These are phyloP conservation scores for Drosophila flavopinicola DNA, from an alignment of 2,888 invertebrate species.

Conservation along the genomic window DNA sequence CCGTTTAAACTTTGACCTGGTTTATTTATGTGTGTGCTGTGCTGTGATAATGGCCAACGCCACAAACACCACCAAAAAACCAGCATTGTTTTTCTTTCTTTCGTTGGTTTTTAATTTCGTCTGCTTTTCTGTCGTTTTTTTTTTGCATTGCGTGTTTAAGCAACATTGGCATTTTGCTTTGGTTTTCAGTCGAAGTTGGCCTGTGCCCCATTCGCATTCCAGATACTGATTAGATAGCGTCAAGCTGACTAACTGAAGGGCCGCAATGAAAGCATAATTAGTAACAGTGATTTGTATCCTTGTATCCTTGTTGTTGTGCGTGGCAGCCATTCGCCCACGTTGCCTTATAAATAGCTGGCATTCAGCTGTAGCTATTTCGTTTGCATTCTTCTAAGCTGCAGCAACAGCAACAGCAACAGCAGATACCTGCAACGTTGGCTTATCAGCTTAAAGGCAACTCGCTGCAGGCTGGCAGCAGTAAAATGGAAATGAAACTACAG, in stretches of 20 bases:
- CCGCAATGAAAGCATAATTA: conserved; percentile 72
- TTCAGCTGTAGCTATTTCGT: conserved; percentile 47
- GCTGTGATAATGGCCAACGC: conserved; percentile 45
- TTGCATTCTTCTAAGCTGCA: conserved; percentile 46
- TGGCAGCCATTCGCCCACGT: not conserved
- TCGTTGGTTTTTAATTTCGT: conserved; percentile 10
- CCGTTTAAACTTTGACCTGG: conserved; percentile 56
- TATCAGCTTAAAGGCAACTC: conserved; percentile 44
- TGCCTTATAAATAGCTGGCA: conserved; percentile 46
- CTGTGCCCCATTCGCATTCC: conserved; percentile 9
- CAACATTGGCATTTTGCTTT: conserved; percentile 42
- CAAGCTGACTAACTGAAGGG: conserved; percentile 8
- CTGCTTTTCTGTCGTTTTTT: conserved; percentile 10
- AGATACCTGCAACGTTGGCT: conserved; percentile 21
- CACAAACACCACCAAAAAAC: conserved; percentile 21
- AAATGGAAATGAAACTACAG: conserved; percentile 40
- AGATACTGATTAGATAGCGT: conserved; percentile 56
- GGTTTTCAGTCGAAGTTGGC: conserved; percentile 1
- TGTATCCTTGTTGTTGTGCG: conserved; percentile 6
- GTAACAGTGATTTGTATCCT: conserved; percentile 75
- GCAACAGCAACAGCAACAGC: conserved; percentile 1
- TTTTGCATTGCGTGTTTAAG: conserved; percentile 44
- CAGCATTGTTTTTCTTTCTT: conserved; percentile 1
- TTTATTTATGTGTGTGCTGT: conserved; percentile 50
- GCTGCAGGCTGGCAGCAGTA: conserved; percentile 24